Evolutionary conservation across 2,888 invertebrate genomes (phyloP).

Genomic region (Clistopyga incitator): DNA sequence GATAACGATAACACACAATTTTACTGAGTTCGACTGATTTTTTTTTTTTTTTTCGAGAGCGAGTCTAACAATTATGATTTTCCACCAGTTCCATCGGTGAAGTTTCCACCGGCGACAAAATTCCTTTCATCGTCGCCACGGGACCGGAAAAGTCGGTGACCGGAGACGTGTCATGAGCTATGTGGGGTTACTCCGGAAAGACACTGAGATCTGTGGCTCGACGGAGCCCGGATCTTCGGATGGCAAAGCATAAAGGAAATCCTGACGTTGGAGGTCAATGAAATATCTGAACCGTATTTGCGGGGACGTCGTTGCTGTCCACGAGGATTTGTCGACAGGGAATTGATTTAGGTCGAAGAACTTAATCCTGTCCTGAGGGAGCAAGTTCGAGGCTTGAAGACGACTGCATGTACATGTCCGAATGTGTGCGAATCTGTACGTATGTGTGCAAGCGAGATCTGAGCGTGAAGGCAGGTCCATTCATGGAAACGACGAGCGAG

Average conservation of each 20-base stretch:
- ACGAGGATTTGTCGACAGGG: conserved; percentile 79
- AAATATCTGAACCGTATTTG: conserved; percentile 74
- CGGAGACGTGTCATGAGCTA: conserved; percentile 1
- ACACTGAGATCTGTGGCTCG: conserved; percentile 32
- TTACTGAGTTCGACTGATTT: too few relatives aligned
- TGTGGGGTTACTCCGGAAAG: conserved; percentile 18
- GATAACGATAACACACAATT: background rate
- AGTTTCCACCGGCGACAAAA: conserved; percentile 4
- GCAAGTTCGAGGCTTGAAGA: conserved; percentile 56
- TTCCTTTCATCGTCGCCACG: conserved; percentile 12
- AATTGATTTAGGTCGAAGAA: conserved; percentile 80
- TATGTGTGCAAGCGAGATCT: conserved; percentile 14
- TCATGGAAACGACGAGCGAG: conserved; percentile 6
- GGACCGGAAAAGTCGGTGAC: conserved; percentile 42
- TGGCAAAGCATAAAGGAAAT: conserved; percentile 69
- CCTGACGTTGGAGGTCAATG: conserved; percentile 73
- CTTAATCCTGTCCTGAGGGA: conserved; percentile 75
- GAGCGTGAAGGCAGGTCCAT: conserved; percentile 28
- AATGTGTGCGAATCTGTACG: conserved; percentile 28
- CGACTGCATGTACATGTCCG: conserved; percentile 25
- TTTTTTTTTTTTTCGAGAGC: too few relatives aligned
- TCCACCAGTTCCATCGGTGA: background rate
- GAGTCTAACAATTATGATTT: background rate
- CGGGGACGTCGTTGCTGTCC: conserved; percentile 71
- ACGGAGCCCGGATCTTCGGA: conserved; percentile 59